Percentiles rank a stretch among this genome's conserved stretches.
phyloP scores from a whole-genome alignment of 2,113 vertebrate species.

The Mellivora capensis region DNA sequence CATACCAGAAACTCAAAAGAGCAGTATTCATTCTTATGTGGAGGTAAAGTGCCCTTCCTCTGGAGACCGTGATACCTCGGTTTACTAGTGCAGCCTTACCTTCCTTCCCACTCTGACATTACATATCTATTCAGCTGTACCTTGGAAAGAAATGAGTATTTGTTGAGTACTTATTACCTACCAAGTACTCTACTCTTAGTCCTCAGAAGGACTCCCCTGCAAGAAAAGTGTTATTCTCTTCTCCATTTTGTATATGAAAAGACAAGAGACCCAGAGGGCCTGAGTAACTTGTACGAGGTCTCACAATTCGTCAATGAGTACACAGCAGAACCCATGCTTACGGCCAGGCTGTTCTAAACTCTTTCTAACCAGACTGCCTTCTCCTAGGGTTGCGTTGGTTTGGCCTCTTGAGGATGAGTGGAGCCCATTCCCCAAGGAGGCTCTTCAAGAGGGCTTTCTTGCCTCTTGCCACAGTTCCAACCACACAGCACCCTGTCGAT shows the following conservation, averaged over 20 bases:
- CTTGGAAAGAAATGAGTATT: slow-evolving; percentile 34
- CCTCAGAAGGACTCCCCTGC: neutral
- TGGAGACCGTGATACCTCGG: neutral
- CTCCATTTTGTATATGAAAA: slow-evolving; percentile 5
- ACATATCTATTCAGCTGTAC: neutral
- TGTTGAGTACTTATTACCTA: neutral
- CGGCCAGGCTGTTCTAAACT: neutral
- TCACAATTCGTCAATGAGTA: neutral
- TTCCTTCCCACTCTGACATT: neutral
- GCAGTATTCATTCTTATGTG: neutral
- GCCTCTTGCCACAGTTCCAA: neutral
- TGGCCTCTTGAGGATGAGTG: neutral
- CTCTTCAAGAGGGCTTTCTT: slow-evolving; percentile 38
- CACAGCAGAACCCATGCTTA: neutral
- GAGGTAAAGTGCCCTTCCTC: neutral
- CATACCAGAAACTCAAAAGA: slow-evolving; percentile 4
- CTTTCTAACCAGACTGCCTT: neutral
- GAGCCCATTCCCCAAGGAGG: neutral
- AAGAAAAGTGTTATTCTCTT: neutral
- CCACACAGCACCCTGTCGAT: neutral
- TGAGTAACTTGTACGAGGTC: neutral
- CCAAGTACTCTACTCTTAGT: neutral
- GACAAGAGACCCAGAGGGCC: neutral
- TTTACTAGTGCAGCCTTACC: neutral
- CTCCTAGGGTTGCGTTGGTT: neutral